phyloP scores from a whole-genome alignment of 2,888 invertebrate species.

The Adelphocoris suturalis region DNA sequence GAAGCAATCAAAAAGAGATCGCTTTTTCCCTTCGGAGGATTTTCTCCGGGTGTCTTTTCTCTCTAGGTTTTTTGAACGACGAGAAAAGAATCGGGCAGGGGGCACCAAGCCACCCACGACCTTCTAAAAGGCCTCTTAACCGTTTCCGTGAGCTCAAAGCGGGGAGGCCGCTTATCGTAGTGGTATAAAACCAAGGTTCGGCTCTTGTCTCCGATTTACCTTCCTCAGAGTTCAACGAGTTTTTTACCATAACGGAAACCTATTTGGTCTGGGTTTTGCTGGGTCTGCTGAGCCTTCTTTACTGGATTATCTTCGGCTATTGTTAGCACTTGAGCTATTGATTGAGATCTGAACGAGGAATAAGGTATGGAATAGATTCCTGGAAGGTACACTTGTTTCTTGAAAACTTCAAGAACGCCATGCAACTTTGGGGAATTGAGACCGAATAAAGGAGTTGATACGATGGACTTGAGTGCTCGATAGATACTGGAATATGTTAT shows the following conservation, averaged over 20 bases:
- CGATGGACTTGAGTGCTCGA: no score
- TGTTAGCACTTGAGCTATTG: no score
- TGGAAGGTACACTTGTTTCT: no score
- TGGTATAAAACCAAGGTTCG: not conserved
- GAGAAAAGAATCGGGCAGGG: not conserved
- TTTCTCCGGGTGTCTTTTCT: slow-evolving; percentile 1
- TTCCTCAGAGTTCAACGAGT: slow-evolving; percentile 9
- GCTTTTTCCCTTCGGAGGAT: slow-evolving; percentile 48
- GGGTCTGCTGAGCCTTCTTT: not conserved
- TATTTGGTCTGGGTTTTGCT: not conserved
- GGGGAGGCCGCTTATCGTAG: not conserved
- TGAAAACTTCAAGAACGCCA: no score
- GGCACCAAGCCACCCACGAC: not conserved
- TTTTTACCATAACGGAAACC: not conserved
- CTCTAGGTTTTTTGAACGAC: not conserved
- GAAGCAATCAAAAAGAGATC: slow-evolving; percentile 65
- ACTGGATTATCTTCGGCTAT: not conserved
- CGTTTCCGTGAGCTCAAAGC: not conserved
- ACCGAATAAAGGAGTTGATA: no score
- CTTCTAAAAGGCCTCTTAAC: slow-evolving; percentile 6
- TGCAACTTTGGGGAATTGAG: no score
- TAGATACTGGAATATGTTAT: no score
- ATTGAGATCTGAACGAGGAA: no score
- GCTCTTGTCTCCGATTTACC: slow-evolving; percentile 5
- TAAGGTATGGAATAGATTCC: no score